These are phyloP conservation scores for Coelogynopora nodosa DNA, from an alignment of 2,888 invertebrate species.

Conservation along the genomic window DNA sequence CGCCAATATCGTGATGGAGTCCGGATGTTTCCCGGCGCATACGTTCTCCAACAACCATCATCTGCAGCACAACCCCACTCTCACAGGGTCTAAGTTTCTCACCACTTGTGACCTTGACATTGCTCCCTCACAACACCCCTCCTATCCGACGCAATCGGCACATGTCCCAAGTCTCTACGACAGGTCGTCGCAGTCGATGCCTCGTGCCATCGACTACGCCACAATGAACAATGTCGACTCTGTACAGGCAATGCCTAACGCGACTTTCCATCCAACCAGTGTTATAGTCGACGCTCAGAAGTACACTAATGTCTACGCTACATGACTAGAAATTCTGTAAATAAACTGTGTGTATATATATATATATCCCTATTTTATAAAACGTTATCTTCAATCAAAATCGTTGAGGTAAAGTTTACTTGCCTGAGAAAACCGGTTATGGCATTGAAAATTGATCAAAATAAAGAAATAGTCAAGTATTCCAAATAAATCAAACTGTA, in stretches of 20 bases:
- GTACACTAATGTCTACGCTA: background rate
- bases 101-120: background rate
- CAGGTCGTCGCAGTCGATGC: background rate
- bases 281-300: background rate
- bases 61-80: background rate
- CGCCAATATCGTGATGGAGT: conserved; percentile 4
- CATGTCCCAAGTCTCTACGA: background rate
- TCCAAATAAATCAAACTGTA: too few relatives aligned
- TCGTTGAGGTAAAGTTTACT: too few relatives aligned
- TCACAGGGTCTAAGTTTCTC: background rate
- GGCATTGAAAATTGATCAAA: too few relatives aligned
- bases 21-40: background rate
- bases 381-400: too few relatives aligned
- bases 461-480: too few relatives aligned
- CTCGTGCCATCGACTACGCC: background rate
- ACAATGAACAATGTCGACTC: background rate
- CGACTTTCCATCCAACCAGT: background rate
- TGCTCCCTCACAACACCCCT: background rate
- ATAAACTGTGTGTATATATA: background rate
- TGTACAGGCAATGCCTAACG: background rate
- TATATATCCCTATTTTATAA: too few relatives aligned
- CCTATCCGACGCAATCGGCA: background rate
- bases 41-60: background rate
- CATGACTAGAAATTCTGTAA: background rate
- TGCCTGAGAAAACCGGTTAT: too few relatives aligned